Percentiles rank a stretch among this genome's conserved stretches.
These are phyloP conservation scores for Ditylenchus weischeri DNA, from an alignment of 2,888 invertebrate species.

Conservation along the genomic window DNA sequence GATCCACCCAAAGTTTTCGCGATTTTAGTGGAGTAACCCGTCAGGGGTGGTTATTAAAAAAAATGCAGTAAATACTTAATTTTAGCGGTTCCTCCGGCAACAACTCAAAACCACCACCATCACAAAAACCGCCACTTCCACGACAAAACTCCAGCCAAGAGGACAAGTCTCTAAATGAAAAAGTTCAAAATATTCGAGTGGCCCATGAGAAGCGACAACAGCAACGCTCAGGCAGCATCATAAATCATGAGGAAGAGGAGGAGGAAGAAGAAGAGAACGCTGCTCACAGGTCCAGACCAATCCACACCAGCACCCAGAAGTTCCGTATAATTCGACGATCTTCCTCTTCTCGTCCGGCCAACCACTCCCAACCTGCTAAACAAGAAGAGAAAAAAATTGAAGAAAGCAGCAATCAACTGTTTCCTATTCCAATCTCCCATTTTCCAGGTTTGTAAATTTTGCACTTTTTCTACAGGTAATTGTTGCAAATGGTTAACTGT, in stretches of 20 bases:
- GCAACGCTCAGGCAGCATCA: background rate
- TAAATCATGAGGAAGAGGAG: background rate
- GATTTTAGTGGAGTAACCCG: too few species aligned
- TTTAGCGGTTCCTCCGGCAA: constrained; percentile 4
- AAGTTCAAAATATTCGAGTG: constrained; percentile 49
- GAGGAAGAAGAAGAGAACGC: constrained; percentile 6
- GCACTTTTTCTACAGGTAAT: too few species aligned
- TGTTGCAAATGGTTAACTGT: too few species aligned
- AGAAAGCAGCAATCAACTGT: background rate
- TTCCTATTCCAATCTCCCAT: constrained; percentile 48
- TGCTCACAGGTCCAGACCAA: background rate
- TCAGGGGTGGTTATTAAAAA: too few species aligned
- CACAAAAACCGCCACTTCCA: constrained; percentile 45
- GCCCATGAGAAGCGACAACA: constrained; percentile 42
- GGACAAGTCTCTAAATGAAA: constrained; percentile 51
- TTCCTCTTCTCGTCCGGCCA: constrained; percentile 16
- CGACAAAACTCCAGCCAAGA: constrained; percentile 42
- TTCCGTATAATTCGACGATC: constrained; percentile 30
- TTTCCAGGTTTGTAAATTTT: constrained; percentile 48
- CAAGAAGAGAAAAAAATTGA: too few species aligned
- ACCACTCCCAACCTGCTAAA: too few species aligned
- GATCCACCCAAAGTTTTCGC: too few species aligned
- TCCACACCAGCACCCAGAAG: constrained; percentile 24
- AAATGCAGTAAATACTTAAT: too few species aligned
- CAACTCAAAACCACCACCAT: background rate